Conservation (phyloP, 1,140 invertebrate species). For the Popillia japonica region DNA sequence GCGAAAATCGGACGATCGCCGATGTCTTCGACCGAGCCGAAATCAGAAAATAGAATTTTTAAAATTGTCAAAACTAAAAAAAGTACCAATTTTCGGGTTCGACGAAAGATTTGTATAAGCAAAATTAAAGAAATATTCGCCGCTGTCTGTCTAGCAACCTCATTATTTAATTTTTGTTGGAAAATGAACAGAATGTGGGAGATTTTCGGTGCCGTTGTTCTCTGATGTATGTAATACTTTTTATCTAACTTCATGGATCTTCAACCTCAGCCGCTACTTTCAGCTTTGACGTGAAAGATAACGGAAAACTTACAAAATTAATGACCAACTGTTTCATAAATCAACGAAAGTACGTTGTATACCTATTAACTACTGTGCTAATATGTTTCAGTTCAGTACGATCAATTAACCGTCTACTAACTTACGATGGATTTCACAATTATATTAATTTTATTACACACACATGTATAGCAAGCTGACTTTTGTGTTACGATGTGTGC, state of each 20-base stretch:
- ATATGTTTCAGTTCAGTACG: too few relatives aligned
- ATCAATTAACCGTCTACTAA: too few relatives aligned
- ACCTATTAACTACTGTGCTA: too few relatives aligned
- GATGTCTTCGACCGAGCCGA: constrained; percentile 10
- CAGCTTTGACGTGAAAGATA: neutral
- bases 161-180: constrained; percentile 21
- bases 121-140: neutral
- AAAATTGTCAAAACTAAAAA: neutral
- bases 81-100: constrained; percentile 14
- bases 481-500: too few relatives aligned
- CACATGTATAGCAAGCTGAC: too few relatives aligned
- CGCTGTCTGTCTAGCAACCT: neutral
- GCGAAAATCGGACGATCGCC: neutral
- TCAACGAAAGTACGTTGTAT: too few relatives aligned
- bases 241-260: neutral
- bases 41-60: constrained; percentile 5
- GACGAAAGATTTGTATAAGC: constrained; percentile 19
- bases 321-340: too few relatives aligned
- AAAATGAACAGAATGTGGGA: constrained; percentile 8
- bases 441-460: too few relatives aligned
- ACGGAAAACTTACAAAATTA: neutral
- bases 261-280: neutral
- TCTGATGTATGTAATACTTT: neutral
- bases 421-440: too few relatives aligned
- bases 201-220: constrained; percentile 6